Conservation (phyloP, 2,797 vertebrate genomes). For the Tolypeutes matacus region DNA sequence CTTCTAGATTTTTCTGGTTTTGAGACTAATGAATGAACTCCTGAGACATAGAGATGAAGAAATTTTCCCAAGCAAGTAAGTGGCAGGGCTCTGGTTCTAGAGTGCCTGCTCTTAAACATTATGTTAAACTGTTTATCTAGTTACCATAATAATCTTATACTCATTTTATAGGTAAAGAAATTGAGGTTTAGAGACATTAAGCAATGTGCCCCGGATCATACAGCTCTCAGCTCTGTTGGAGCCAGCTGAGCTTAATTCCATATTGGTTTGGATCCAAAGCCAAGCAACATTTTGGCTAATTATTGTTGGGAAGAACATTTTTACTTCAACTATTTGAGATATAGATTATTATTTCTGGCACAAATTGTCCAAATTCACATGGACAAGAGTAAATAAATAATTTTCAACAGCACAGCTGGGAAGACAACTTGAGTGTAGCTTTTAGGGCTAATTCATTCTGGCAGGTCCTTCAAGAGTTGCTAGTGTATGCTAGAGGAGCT, state of each 20-base stretch:
- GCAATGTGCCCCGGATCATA: background rate
- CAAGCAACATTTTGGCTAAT: background rate
- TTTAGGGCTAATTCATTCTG: conserved; percentile 56
- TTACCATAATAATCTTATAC: background rate
- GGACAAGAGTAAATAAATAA: conserved; percentile 34
- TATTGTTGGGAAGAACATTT: conserved; percentile 39
- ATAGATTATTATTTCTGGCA: background rate
- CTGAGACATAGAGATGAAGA: background rate
- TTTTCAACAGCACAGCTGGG: background rate
- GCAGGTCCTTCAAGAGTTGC: conserved; percentile 38
- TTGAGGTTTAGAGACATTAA: background rate
- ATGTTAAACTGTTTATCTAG: background rate
- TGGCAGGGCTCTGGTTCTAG: background rate
- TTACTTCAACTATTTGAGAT: background rate
- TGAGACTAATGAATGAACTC: background rate
- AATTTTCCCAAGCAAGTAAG: background rate
- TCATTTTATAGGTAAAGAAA: background rate
- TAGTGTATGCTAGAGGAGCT: background rate
- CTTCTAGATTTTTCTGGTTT: background rate
- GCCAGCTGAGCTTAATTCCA: background rate
- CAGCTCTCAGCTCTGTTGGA: conserved; percentile 2
- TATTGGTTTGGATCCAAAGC: background rate
- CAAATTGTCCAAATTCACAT: conserved; percentile 5
- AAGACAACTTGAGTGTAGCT: conserved; percentile 40
- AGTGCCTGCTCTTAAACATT: background rate